Percentiles rank a stretch among this genome's conserved stretches.
Evolutionary conservation across 2,888 invertebrate species (phyloP).

Genomic region (Standfussiana lucernea): DNA sequence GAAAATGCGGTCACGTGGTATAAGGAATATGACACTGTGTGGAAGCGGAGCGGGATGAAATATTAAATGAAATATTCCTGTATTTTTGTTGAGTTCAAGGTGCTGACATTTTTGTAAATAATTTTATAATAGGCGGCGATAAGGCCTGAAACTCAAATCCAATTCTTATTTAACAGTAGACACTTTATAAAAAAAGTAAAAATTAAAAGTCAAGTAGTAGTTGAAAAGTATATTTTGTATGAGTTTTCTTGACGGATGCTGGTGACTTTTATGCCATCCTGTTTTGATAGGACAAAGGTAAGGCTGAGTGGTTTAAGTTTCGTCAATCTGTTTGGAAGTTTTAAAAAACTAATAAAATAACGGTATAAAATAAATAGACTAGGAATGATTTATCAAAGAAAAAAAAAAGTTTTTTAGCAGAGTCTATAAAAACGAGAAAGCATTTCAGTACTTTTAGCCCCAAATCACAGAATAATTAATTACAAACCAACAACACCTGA

Average conservation of each 20-base stretch:
- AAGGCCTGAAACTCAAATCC: neutral
- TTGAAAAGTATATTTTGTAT: neutral
- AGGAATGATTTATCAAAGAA: neutral
- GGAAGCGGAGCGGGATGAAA: slow-evolving; percentile 39
- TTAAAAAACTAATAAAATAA: neutral
- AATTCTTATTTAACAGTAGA: neutral
- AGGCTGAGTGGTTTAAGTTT: neutral
- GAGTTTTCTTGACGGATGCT: neutral
- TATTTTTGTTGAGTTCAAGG: neutral
- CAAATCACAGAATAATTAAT: neutral
- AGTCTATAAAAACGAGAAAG: neutral
- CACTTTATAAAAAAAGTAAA: too few species aligned
- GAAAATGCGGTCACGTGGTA: slow-evolving; percentile 76
- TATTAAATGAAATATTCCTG: neutral
- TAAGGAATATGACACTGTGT: slow-evolving; percentile 37
- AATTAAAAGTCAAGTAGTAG: too few species aligned
- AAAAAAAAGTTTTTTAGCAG: neutral
- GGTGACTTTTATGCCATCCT: neutral
- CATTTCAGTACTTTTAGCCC: neutral
- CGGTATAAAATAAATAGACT: neutral
- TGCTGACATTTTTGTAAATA: neutral
- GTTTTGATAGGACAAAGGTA: neutral
- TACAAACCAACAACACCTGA: neutral
- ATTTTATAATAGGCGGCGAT: neutral
- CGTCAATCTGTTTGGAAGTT: neutral